Evolutionary conservation across 2,888 invertebrate genomes (phyloP).

Genomic region (Drosophila paracracens): DNA sequence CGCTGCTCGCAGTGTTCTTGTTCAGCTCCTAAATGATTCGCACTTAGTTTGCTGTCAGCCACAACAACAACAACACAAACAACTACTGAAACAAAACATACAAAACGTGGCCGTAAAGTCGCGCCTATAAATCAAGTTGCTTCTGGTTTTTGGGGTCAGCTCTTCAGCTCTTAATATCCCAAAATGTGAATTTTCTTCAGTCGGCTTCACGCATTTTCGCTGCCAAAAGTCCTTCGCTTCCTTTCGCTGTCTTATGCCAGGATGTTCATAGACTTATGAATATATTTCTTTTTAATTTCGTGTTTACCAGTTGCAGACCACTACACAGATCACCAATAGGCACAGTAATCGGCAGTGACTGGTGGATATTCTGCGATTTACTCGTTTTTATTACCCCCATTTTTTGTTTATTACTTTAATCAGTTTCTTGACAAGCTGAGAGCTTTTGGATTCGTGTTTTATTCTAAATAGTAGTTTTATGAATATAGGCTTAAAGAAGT

Average conservation of each 20-base stretch:
- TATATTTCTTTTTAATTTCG: constrained; percentile 17
- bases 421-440: no score
- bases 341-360: background rate
- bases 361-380: background rate
- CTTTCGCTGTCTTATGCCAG: background rate
- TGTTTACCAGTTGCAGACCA: background rate
- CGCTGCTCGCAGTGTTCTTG: constrained; percentile 11
- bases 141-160: constrained; percentile 48
- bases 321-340: background rate
- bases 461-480: background rate
- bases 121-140: constrained; percentile 70
- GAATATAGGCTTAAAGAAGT: no score
- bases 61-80: constrained; percentile 35
- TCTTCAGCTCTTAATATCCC: constrained; percentile 42
- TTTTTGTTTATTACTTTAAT: background rate
- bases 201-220: background rate
- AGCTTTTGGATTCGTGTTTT: background rate
- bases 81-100: constrained; percentile 44
- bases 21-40: constrained; percentile 67
- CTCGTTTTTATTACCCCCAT: background rate
- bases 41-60: constrained; percentile 78
- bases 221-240: background rate
- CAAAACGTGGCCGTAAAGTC: constrained; percentile 66
- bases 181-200: constrained; percentile 39
- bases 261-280: constrained; percentile 8